Evolutionary conservation across 1,140 invertebrate genomes (phyloP).

Genomic region (Hylyphantes graminicola): DNA sequence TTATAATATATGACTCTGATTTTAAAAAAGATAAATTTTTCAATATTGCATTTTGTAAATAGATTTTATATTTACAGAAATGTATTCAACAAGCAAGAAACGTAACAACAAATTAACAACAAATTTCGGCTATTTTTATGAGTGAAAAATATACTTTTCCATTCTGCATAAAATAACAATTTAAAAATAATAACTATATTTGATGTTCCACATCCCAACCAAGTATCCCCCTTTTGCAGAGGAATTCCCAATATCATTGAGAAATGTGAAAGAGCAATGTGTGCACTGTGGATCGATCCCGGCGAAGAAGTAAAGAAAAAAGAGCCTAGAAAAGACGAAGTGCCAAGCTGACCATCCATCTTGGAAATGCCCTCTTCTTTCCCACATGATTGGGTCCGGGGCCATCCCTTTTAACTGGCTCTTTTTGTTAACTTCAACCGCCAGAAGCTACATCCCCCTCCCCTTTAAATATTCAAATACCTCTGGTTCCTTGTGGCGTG

Average conservation of each 20-base stretch:
- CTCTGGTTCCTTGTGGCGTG: slow-evolving; percentile 12
- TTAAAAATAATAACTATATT: too few species aligned
- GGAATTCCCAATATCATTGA: slow-evolving; percentile 58
- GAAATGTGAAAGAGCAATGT: slow-evolving; percentile 36
- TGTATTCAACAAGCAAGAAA: too few species aligned
- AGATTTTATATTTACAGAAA: too few species aligned
- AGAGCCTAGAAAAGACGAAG: slow-evolving; percentile 51
- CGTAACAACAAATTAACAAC: too few species aligned
- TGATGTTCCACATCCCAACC: slow-evolving; percentile 1
- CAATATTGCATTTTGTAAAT: too few species aligned
- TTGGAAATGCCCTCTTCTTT: slow-evolving; percentile 23
- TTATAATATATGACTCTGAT: too few species aligned
- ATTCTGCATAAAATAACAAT: too few species aligned
- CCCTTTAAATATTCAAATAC: slow-evolving; percentile 48
- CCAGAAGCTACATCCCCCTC: neutral
- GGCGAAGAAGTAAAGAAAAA: neutral
- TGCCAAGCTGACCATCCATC: slow-evolving; percentile 47
- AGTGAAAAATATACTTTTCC: too few species aligned
- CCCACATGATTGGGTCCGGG: slow-evolving; percentile 42
- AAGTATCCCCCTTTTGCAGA: slow-evolving; percentile 6
- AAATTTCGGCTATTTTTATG: too few species aligned
- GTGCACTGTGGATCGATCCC: neutral
- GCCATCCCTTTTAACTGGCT: slow-evolving; percentile 21
- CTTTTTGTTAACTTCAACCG: slow-evolving; percentile 3
- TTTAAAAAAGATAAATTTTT: too few species aligned